Evolutionary conservation across 2,113 vertebrate species (phyloP).

Genomic region (Cynoglossus semilaevis): DNA sequence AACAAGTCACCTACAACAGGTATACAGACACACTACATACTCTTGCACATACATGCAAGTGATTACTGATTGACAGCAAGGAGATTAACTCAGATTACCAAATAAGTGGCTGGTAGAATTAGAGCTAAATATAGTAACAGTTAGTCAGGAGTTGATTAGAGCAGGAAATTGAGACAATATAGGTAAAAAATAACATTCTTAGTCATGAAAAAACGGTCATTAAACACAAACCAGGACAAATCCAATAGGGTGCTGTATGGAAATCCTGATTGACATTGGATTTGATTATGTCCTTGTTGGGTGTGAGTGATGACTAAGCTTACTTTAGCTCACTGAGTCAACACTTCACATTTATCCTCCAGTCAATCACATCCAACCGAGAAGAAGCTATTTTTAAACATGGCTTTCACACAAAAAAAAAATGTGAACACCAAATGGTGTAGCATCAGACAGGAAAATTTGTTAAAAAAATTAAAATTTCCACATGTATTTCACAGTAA

Average conservation of each 20-base stretch:
- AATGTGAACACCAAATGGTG: slow-evolving; percentile 5
- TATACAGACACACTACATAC: neutral
- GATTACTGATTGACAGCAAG: slow-evolving; percentile 56
- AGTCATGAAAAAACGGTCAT: too few relatives aligned
- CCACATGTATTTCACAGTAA: too few relatives aligned
- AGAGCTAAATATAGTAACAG: slow-evolving; percentile 37
- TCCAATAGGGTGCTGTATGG: slow-evolving; percentile 32
- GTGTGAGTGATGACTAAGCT: slow-evolving; percentile 44
- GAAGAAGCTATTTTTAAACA: too few relatives aligned
- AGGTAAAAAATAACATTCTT: too few relatives aligned
- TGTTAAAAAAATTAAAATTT: too few relatives aligned
- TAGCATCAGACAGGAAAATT: neutral
- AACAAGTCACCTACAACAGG: neutral
- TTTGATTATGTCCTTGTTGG: slow-evolving; percentile 14
- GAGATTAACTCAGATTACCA: slow-evolving; percentile 20
- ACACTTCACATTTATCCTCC: slow-evolving; percentile 39
- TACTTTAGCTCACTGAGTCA: slow-evolving; percentile 53
- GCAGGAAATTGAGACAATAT: too few relatives aligned
- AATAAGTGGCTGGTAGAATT: slow-evolving; percentile 29
- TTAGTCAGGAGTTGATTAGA: too few relatives aligned
- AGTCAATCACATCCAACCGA: slow-evolving; percentile 28
- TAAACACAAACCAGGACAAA: slow-evolving; percentile 21
- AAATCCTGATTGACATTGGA: slow-evolving; percentile 23
- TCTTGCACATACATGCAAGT: slow-evolving; percentile 2
- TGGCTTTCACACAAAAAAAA: too few relatives aligned